Conservation (phyloP, 2,113 vertebrate species). For the Patagioenas fasciata region DNA sequence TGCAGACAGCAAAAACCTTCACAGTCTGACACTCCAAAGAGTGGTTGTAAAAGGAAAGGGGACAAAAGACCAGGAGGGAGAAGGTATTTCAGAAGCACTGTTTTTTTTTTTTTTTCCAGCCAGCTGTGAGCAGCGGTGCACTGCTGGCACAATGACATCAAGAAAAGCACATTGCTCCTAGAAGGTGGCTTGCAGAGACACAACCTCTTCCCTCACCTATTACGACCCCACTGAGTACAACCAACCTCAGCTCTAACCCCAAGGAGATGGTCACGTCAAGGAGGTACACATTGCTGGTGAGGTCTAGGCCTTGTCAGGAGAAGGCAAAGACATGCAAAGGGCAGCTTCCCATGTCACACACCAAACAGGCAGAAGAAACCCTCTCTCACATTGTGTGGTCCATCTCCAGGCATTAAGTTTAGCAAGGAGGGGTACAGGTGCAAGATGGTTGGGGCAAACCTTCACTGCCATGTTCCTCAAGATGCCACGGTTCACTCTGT, state of each 20-base stretch:
- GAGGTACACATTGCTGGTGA: neutral
- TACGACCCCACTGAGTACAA: neutral
- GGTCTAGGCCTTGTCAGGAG: neutral
- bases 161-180: neutral
- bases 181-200: neutral
- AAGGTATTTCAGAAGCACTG: neutral
- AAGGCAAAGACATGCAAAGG: neutral
- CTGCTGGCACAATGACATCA: neutral
- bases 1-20: neutral
- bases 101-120: neutral
- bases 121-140: neutral
- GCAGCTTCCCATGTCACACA: neutral
- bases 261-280: neutral
- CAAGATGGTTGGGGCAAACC: neutral
- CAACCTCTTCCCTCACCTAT: neutral
- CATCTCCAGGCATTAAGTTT: neutral
- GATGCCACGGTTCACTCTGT: neutral
- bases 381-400: accelerated
- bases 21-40: neutral
- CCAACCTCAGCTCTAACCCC: neutral
- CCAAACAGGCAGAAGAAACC: neutral
- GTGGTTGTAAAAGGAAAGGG: neutral
- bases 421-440: accelerated
- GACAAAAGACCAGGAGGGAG: neutral
- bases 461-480: accelerated